phyloP scores from a whole-genome alignment of 1,140 invertebrate genomes.

The Drosophila dunni region DNA sequence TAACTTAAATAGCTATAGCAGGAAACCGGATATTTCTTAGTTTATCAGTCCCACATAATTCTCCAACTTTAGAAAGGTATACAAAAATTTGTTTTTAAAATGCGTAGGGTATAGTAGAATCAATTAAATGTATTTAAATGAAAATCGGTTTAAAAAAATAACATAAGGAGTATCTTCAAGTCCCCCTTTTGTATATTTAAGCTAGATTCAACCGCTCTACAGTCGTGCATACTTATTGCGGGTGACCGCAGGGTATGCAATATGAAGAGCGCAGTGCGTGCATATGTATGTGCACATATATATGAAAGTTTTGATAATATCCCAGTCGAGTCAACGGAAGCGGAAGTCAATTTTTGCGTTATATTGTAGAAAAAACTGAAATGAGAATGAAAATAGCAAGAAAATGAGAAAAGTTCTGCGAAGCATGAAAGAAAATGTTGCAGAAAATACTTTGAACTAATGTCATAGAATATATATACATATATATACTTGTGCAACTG shows the following conservation, averaged over 20 bases:
- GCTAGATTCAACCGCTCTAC: too few species aligned
- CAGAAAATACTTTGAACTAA: slow-evolving; percentile 61
- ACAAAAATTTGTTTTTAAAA: too few species aligned
- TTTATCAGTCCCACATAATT: too few species aligned
- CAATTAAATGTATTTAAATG: too few species aligned
- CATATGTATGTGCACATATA: slow-evolving; percentile 5
- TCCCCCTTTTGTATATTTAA: too few species aligned
- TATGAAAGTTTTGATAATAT: slow-evolving; percentile 50
- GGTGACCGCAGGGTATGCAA: neutral
- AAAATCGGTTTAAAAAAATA: too few species aligned
- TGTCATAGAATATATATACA: slow-evolving; percentile 24
- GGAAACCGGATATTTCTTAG: too few species aligned
- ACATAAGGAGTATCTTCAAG: too few species aligned
- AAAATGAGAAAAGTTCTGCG: slow-evolving; percentile 16
- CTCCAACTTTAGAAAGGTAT: too few species aligned
- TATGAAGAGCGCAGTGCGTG: slow-evolving; percentile 1
- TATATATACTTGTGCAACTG: slow-evolving; percentile 12
- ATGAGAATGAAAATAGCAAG: slow-evolving; percentile 55
- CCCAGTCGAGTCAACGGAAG: slow-evolving; percentile 62
- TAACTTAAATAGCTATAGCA: too few species aligned
- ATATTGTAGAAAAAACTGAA: slow-evolving; percentile 63
- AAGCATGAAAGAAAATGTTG: slow-evolving; percentile 68
- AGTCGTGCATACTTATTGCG: neutral
- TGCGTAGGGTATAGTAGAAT: too few species aligned
- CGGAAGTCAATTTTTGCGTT: slow-evolving; percentile 68